Base-by-base conservation (phyloP, 2,113 vertebrate genomes). In the Clinocottus analis region DNA sequence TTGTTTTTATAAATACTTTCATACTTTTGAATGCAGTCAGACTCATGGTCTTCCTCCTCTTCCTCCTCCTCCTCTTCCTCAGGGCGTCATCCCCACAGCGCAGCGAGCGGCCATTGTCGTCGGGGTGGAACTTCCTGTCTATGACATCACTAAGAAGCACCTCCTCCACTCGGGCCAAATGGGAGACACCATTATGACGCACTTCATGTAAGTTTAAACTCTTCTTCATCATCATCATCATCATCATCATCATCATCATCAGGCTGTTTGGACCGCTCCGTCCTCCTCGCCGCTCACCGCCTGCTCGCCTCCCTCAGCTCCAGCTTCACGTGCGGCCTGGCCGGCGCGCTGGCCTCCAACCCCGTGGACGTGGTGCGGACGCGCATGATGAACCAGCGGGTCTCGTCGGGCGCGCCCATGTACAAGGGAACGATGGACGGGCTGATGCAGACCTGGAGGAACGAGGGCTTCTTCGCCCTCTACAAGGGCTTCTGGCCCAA, bases 401-500 rank as follows among this genome's bases (percentile, higher is more conserved):
- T 94, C 59, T 19, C 93, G 53, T 90, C 93, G 1, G 95, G 94
- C 27, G 84, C 71, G 55, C 89, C 91, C 14, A 92, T 94, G 61
- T 96, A 96, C 80, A 95, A 95, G 84, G 95, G 95, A 60, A 96
- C 95, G 0, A 75, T 96, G 89, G 94, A 96, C 2, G 95, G 95
- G 37, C 73, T 96, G 72, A 95, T 94, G 93, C 94, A 98, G 96
- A 99, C 97, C 0, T 99, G 97, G 96, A 97, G 91, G 87, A 98
- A 96, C 0, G 97, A 99, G 87, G 97, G 98, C 1, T 99, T 99
- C 94, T 98, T 97, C 41, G 97, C 98, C 2, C 96, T 99, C 83
- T 99, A 99, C 87, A 99, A 98, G 90, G 98, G 98, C 23, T 98
- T 99, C 93, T 99, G 97, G 97, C 97, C 98, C 17, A 99, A 99